These are phyloP conservation scores for Eunapius fragilis DNA, from an alignment of 37 sponge, comb jelly and placozoan genomes.

Conservation along the genomic window DNA sequence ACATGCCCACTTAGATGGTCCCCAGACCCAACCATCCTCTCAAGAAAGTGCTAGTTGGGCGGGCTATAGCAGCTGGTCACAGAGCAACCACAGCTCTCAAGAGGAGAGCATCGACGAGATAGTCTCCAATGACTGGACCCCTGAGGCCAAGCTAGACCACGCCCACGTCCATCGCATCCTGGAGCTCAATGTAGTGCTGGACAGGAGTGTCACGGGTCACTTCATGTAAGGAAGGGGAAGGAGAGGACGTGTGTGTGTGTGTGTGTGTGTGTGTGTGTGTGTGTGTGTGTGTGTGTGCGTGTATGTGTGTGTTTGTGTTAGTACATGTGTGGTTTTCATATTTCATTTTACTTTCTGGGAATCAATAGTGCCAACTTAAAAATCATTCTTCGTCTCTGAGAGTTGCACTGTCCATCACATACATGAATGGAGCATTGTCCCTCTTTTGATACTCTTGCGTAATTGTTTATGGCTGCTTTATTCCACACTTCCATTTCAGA, in stretches of 20 bases:
- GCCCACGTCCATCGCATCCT: conserved; percentile 13
- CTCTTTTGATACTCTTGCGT: background rate
- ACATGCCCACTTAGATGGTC: background rate
- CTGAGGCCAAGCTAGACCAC: background rate
- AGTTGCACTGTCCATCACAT: too few species aligned
- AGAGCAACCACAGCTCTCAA: conserved; percentile 68
- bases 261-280: background rate
- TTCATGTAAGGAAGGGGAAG: conserved; percentile 18
- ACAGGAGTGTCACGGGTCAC: conserved; percentile 10
- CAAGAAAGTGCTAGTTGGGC: conserved; percentile 40
- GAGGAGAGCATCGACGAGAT: conserved; percentile 53
- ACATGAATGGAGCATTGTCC: background rate
- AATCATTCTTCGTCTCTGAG: too few species aligned
- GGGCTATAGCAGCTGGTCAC: background rate
- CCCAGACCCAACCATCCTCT: conserved; percentile 12
- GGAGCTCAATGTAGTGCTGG: conserved; percentile 4
- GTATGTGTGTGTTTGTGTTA: too few species aligned
- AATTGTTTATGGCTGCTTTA: too few species aligned
- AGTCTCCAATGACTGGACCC: background rate
- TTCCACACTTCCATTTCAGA: conserved; percentile 6
- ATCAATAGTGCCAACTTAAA: too few species aligned
- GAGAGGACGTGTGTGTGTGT: background rate
- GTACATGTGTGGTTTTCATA: too few species aligned
- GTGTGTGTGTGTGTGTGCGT: too few species aligned
- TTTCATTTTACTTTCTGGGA: too few species aligned